A percentile compares a stretch with the other conserved stretches of the same genome.
Evolutionary conservation across 2,113 vertebrate species (phyloP).

Genomic region (Lasiurus borealis): DNA sequence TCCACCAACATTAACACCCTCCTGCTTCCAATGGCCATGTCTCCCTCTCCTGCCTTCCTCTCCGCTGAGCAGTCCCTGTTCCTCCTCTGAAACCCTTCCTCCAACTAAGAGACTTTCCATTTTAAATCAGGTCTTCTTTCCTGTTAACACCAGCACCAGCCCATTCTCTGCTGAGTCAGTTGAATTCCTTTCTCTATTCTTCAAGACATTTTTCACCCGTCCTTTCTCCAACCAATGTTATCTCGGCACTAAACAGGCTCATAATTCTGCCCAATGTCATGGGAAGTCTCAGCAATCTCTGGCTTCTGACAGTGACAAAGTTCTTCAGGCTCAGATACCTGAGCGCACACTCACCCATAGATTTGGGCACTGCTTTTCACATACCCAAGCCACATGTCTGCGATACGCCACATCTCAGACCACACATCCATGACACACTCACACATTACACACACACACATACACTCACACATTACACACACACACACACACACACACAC

Average conservation of each 20-base stretch:
- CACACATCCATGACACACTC: neutral
- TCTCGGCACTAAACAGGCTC: slow-evolving; percentile 72
- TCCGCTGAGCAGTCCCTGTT: neutral
- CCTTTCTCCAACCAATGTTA: slow-evolving; percentile 75
- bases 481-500: neutral
- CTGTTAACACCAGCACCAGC: neutral
- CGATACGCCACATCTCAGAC: neutral
- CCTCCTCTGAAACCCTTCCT: neutral
- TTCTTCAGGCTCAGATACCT: slow-evolving; percentile 1
- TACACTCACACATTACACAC: neutral
- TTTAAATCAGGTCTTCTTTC: slow-evolving; percentile 39
- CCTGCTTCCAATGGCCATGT: neutral
- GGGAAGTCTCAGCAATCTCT: slow-evolving; percentile 65
- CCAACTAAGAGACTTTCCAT: neutral
- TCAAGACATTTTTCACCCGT: slow-evolving; percentile 77
- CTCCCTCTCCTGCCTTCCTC: neutral
- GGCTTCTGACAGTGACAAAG: slow-evolving; percentile 70
- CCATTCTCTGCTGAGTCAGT: slow-evolving; percentile 47
- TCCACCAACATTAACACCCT: neutral
- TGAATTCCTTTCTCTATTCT: slow-evolving; percentile 62
- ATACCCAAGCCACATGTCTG: rapidly evolving
- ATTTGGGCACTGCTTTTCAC: neutral
- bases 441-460: neutral
- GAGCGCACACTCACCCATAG: neutral
- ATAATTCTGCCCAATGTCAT: slow-evolving; percentile 74